Evolutionary conservation across 92 coral and sea anemone genomes (phyloP), one percentile per base, ranked within the genome.

Genomic region (Galaxea fascicularis): DNA sequence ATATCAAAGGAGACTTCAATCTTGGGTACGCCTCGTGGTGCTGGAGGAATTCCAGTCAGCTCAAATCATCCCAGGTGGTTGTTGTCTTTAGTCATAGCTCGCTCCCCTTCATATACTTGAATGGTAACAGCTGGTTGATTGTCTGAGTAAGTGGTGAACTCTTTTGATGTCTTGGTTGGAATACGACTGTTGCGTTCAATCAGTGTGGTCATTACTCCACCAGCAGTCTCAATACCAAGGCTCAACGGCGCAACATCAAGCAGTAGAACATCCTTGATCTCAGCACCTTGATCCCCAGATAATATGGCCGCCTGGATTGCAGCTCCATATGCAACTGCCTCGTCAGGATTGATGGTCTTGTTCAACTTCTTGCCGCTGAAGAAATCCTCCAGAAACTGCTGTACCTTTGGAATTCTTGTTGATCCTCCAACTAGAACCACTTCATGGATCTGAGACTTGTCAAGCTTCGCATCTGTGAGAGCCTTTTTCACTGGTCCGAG

Each of bases 301-400:
- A 87, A 86, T 16, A 93, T 84, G 5, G 95, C 95, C 21, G 95
- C 95, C 71, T 93, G 95, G 21, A 93, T 82, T 6, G 95, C 95
- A 24, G 95, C 95, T 66, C 95, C 95, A 64, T 93, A 93, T 1
- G 93, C 95, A 27, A 93, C 93, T 4, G 93, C 95, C 84, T 90
- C 95, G 76, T 93, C 95, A 29, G 95, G 95, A 91, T 93, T 93
- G 90, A 93, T 87, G 13, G 95, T 84, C 68, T 90, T 93, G 93
- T 84, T 93, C 78, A 93, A 51, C 31, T 63, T 56, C 71, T 93
- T 93, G 46, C 89, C 90, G 45, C 64, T 69, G 65, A 93, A 93
- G 86, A 79, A 93, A 15, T 93, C 95, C 66, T 75, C 45, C 20
- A 93, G 89, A 24, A 93, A 64, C 53, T 84, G 70, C 72, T 93